These are phyloP conservation scores for Phyllostomus hastatus DNA, from an alignment of 2,113 vertebrate species.

Conservation along the genomic window DNA sequence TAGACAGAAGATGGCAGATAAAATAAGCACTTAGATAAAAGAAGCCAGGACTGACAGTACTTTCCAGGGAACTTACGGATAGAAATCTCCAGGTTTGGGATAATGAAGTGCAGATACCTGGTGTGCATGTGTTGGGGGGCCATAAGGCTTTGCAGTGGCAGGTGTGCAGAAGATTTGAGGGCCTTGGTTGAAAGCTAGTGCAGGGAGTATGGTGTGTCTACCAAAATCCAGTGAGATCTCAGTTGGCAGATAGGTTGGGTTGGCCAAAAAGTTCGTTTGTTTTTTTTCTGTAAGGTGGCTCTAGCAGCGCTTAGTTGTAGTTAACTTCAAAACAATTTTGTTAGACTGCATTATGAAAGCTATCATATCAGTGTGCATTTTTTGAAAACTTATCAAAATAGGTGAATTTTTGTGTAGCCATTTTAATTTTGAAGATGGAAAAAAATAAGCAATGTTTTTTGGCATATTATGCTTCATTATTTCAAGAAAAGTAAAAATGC, in stretches of 20 bases:
- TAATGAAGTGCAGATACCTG: neutral
- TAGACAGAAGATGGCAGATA: neutral
- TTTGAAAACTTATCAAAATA: no score
- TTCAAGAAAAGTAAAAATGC: no score
- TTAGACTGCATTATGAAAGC: no score
- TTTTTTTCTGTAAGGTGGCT: no score
- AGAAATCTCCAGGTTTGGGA: neutral
- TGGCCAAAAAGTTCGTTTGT: no score
- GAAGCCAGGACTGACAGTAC: neutral
- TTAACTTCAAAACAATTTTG: no score
- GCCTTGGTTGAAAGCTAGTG: neutral
- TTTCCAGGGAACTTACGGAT: neutral
- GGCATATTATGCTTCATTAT: no score
- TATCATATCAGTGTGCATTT: no score
- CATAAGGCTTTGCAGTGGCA: neutral
- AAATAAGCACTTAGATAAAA: neutral
- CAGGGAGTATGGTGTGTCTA: neutral
- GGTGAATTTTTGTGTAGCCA: no score
- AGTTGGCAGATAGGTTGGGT: neutral
- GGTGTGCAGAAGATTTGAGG: neutral
- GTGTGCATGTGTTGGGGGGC: neutral
- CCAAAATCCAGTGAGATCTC: neutral
- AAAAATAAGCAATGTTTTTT: no score
- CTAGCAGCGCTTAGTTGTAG: no score
- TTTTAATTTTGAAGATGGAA: no score